These are phyloP conservation scores for Mormyrus proboscirostris DNA, from an alignment of 2,797 vertebrate species.

Conservation along the genomic window DNA sequence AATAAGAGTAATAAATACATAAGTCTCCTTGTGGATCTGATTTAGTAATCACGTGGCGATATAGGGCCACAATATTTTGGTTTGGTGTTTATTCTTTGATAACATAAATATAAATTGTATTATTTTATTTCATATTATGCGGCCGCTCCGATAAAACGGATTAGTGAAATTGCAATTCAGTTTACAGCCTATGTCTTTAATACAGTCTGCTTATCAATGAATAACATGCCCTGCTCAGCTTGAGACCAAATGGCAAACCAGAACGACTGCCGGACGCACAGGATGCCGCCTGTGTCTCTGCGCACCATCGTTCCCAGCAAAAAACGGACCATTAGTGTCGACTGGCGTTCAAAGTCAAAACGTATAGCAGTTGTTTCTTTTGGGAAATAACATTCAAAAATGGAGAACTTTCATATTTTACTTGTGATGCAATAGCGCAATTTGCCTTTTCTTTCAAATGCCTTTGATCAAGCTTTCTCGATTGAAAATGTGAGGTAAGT, in stretches of 20 bases:
- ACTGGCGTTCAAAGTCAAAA: neutral
- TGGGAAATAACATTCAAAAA: neutral
- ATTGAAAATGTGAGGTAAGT: neutral
- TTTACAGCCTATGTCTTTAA: neutral
- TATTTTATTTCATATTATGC: neutral
- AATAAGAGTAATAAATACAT: neutral
- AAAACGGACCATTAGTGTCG: neutral
- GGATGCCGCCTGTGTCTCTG: neutral
- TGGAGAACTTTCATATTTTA: neutral
- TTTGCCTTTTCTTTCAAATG: neutral
- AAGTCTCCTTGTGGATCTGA: neutral
- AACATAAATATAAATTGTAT: neutral
- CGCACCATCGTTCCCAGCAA: neutral
- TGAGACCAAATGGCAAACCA: neutral
- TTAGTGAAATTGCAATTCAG: conserved; percentile 10
- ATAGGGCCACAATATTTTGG: neutral
- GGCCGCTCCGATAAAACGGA: neutral
- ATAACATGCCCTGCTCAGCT: neutral
- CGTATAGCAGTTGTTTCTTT: neutral
- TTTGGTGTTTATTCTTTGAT: neutral
- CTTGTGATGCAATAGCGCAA: neutral
- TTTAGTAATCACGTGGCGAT: neutral
- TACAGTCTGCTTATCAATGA: neutral
- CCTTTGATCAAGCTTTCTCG: neutral
- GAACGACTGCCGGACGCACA: neutral